Percentiles rank a stretch among this genome's conserved stretches.
Evolutionary conservation across 1,140 invertebrate species (phyloP).

Genomic region (Harpegnathos saltator): DNA sequence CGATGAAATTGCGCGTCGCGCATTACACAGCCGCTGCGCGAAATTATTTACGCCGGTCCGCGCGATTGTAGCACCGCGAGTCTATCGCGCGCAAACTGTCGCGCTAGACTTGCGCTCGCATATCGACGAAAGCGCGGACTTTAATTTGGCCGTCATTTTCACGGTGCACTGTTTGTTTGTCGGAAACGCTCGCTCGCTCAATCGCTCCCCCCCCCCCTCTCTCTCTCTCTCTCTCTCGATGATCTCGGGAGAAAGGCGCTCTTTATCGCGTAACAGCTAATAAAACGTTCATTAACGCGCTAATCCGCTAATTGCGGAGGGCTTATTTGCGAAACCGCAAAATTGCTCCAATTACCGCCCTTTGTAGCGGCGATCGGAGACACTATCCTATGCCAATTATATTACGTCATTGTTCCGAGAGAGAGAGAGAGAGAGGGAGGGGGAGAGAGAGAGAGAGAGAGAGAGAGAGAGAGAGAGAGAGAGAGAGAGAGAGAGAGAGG

Average conservation of each 20-base stretch:
- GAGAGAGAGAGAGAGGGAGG: no score
- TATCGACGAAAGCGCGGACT: background rate
- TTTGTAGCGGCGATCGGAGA: conserved; percentile 30
- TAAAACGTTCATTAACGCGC: conserved; percentile 18
- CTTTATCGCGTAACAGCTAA: conserved; percentile 3
- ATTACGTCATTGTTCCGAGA: conserved; percentile 8
- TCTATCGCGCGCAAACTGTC: background rate
- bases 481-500: no score
- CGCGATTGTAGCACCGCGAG: background rate
- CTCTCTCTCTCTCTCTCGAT: no score
- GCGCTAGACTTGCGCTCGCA: background rate
- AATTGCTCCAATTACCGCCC: conserved; percentile 23
- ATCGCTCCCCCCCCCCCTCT: no score
- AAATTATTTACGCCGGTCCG: conserved; percentile 50
- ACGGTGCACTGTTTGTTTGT: background rate
- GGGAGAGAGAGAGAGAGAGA: no score
- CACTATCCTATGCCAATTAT: conserved; percentile 26
- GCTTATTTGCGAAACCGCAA: conserved; percentile 25
- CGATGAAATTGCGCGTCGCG: conserved; percentile 15
- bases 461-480: no score
- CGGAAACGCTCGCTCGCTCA: background rate
- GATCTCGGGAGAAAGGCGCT: background rate
- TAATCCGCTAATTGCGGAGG: conserved; percentile 2
- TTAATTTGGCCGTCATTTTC: conserved; percentile 10
- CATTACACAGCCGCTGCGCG: background rate